Evolutionary conservation across 1,140 invertebrate species (phyloP).

Genomic region (Eriocheir sinensis): DNA sequence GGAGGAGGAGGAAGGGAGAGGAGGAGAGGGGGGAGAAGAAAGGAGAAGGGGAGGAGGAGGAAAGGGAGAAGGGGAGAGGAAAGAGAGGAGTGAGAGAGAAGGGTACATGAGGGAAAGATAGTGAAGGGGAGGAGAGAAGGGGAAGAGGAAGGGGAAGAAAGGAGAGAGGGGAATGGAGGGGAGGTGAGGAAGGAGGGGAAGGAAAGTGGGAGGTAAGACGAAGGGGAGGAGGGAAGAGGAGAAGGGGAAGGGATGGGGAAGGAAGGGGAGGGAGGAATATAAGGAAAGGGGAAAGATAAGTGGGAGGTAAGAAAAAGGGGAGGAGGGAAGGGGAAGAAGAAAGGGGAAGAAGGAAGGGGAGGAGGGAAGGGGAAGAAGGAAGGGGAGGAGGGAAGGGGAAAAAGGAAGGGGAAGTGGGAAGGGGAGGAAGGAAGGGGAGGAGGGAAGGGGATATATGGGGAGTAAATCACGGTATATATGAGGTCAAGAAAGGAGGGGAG

Average conservation of each 20-base stretch:
- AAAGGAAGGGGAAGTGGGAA: too few relatives aligned
- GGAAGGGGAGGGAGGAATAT: background rate
- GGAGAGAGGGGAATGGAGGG: background rate
- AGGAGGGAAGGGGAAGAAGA: too few relatives aligned
- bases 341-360: background rate
- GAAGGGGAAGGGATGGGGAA: background rate
- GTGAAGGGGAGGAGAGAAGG: background rate
- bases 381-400: too few relatives aligned
- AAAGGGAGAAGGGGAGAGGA: background rate
- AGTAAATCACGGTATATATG: background rate
- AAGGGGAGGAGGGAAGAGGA: background rate
- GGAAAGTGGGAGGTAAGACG: background rate
- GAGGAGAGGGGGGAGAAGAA: background rate
- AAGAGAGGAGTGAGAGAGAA: conserved; percentile 54
- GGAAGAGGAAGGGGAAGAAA: background rate
- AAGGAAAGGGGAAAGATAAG: background rate
- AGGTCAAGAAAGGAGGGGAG: too few relatives aligned
- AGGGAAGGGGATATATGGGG: background rate
- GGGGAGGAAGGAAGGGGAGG: too few relatives aligned
- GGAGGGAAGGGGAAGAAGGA: background rate
- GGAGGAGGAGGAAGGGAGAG: background rate
- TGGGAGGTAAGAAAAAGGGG: background rate
- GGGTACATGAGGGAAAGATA: background rate
- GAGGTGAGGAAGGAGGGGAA: background rate
- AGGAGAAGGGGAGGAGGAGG: background rate